These are phyloP conservation scores for Crotalus helleri DNA, from an alignment of 2,113 vertebrate genomes.

Conservation along the genomic window DNA sequence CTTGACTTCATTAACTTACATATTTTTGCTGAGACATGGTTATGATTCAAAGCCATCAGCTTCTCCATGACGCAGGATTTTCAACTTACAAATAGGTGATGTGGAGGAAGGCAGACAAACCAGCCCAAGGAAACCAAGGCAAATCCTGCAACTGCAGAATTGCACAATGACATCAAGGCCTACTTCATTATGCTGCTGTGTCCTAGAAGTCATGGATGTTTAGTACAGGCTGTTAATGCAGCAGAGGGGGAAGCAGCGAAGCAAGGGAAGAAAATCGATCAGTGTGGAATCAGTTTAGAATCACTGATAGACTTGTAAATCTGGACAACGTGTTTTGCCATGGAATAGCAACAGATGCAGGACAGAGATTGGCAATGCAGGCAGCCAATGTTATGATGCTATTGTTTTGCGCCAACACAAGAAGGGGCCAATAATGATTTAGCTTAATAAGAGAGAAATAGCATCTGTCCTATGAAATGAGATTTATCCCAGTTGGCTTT, in stretches of 20 bases:
- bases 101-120: neutral
- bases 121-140: neutral
- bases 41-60: neutral
- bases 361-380: neutral
- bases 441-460: neutral
- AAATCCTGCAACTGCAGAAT: neutral
- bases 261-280: neutral
- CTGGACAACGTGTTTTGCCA: neutral
- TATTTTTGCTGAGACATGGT: neutral
- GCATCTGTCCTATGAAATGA: neutral
- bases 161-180: neutral
- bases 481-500: neutral
- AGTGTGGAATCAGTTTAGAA: neutral
- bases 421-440: neutral
- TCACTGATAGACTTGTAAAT: neutral
- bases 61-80: neutral
- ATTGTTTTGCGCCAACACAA: neutral
- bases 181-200: neutral
- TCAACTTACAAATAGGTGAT: neutral
- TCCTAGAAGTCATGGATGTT: neutral
- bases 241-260: neutral
- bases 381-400: neutral
- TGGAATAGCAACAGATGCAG: neutral
- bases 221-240: neutral
- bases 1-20: neutral